These are phyloP conservation scores for Drosophila saltans DNA, from an alignment of 1,140 invertebrate genomes.

Conservation along the genomic window DNA sequence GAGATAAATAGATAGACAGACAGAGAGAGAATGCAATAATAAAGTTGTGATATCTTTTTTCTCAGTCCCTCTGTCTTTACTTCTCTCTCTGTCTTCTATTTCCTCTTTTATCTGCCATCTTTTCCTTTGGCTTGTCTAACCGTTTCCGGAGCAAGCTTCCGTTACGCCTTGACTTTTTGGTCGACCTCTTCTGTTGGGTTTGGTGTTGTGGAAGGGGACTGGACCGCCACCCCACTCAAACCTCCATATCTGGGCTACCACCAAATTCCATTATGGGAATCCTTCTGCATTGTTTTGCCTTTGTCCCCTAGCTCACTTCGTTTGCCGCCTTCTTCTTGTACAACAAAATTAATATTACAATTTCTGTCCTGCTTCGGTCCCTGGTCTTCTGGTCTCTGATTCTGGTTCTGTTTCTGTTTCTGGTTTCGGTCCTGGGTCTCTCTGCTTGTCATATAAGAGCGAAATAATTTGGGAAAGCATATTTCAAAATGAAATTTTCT, in stretches of 20 bases:
- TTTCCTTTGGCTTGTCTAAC: slow-evolving; percentile 49
- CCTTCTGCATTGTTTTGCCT: slow-evolving; percentile 76
- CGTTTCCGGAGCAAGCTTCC: slow-evolving; percentile 53
- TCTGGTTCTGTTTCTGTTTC: too few species aligned
- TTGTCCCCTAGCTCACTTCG: slow-evolving; percentile 23
- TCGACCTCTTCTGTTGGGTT: slow-evolving; percentile 39
- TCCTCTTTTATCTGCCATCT: slow-evolving; percentile 17
- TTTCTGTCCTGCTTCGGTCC: slow-evolving; percentile 55
- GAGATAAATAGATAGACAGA: slow-evolving; percentile 5
- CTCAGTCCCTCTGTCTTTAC: background rate
- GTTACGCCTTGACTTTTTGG: slow-evolving; percentile 65
- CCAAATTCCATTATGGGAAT: slow-evolving; percentile 77
- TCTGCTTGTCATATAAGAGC: slow-evolving; percentile 72
- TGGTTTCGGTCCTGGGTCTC: slow-evolving; percentile 26
- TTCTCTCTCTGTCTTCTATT: background rate
- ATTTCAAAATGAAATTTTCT: slow-evolving; percentile 81
- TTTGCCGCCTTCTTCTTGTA: slow-evolving; percentile 27
- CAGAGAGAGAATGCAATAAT: slow-evolving; percentile 54
- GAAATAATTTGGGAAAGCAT: slow-evolving; percentile 80
- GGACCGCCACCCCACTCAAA: background rate
- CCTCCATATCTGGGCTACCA: slow-evolving; percentile 51
- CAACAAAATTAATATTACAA: slow-evolving; percentile 79
- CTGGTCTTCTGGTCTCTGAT: background rate
- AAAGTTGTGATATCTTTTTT: slow-evolving; percentile 53
- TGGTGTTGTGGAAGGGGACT: background rate